phyloP scores from a whole-genome alignment of 2,888 invertebrate genomes.

The Apodemia hepburni region DNA sequence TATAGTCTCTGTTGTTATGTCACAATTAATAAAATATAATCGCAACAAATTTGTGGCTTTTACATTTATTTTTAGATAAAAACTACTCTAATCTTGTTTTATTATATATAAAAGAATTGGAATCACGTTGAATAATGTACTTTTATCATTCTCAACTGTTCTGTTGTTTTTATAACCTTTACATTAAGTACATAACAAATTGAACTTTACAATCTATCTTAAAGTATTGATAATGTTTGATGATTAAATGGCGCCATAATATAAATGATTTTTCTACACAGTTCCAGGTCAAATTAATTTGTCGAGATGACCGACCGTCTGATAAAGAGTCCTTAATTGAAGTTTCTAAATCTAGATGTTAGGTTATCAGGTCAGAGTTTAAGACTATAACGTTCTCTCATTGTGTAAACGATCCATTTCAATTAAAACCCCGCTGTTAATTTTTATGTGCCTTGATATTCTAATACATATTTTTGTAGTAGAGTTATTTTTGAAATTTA shows the following conservation, averaged over 20 bases:
- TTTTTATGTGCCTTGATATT: slow-evolving; percentile 58
- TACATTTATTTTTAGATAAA: too few species aligned
- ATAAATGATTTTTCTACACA: not conserved
- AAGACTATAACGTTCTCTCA: slow-evolving; percentile 34
- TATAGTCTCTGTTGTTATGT: too few species aligned
- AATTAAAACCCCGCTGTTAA: slow-evolving; percentile 69
- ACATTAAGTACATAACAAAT: not conserved
- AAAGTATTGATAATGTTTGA: not conserved
- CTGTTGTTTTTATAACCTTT: slow-evolving; percentile 2
- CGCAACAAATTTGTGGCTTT: too few species aligned
- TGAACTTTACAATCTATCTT: slow-evolving; percentile 5
- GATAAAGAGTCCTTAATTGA: slow-evolving; percentile 13
- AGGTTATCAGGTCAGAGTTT: slow-evolving; percentile 23
- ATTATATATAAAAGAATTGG: too few species aligned
- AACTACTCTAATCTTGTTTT: too few species aligned
- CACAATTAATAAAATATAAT: too few species aligned
- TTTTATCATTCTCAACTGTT: not conserved
- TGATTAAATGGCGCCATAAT: not conserved
- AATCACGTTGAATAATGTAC: too few species aligned
- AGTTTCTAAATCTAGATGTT: slow-evolving; percentile 19
- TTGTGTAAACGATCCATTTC: slow-evolving; percentile 55
- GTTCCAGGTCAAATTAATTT: slow-evolving; percentile 7
- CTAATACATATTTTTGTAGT: slow-evolving; percentile 18
- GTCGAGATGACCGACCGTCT: slow-evolving; percentile 1
- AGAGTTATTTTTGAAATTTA: too few species aligned